Conservation (phyloP, 30 jellyfish, hydroid and myxozoan species). For the Haliclystus octoradiatus region DNA sequence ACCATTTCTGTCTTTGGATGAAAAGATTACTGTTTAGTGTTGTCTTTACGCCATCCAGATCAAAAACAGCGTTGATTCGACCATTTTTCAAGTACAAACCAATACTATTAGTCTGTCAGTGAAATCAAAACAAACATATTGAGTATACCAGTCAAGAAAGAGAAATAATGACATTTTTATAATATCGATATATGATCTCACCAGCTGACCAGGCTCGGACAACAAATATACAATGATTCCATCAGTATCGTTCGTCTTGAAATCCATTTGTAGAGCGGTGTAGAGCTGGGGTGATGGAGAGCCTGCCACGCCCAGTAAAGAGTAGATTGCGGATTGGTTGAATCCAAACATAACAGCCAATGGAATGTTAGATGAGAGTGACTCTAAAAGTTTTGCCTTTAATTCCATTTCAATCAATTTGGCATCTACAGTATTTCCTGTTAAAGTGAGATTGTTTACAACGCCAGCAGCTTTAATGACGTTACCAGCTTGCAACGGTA, state of each 20-base stretch:
- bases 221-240: conserved; percentile 67
- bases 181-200: no score
- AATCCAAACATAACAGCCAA: conserved; percentile 50
- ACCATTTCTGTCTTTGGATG: conserved; percentile 53
- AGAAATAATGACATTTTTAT: no score
- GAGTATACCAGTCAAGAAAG: background rate
- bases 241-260: conserved; percentile 35
- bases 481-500: conserved; percentile 34
- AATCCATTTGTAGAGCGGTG: conserved; percentile 52
- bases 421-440: conserved; percentile 6
- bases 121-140: background rate
- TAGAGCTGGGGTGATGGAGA: background rate
- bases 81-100: conserved; percentile 75
- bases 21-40: conserved; percentile 20
- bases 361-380: conserved; percentile 47
- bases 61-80: conserved; percentile 30
- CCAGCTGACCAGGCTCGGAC: conserved; percentile 50
- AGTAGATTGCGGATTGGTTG: conserved; percentile 30
- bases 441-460: conserved; percentile 21
- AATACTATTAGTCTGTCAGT: conserved; percentile 43
- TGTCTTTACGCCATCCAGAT: conserved; percentile 64
- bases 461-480: conserved; percentile 23
- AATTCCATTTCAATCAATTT: conserved; percentile 28
- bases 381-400: conserved; percentile 33
- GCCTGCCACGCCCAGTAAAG: background rate